These are phyloP conservation scores for Embiotoca jacksoni DNA, from an alignment of 2,113 vertebrate genomes.

Conservation along the genomic window DNA sequence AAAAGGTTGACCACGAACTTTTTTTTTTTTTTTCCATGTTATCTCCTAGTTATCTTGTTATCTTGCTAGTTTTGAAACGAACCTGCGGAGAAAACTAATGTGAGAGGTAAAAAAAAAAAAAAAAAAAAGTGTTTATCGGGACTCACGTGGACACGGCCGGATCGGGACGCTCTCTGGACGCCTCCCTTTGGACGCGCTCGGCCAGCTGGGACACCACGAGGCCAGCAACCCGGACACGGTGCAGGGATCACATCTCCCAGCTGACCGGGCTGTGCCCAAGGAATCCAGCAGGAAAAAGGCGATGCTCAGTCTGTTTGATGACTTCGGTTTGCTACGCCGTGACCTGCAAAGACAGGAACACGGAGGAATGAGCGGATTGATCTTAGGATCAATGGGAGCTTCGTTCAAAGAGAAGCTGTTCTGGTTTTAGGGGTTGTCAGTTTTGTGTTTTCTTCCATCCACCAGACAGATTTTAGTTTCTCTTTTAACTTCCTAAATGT, in stretches of 20 bases:
- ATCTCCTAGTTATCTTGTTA: no score
- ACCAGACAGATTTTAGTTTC: no score
- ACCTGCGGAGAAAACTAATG: no score
- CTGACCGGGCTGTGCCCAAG: conserved; percentile 26
- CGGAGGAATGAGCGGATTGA: not conserved
- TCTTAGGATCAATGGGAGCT: not conserved
- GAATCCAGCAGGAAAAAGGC: not conserved
- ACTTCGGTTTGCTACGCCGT: not conserved
- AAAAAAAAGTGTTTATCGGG: no score
- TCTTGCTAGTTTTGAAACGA: no score
- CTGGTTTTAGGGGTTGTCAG: not conserved
- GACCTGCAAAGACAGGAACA: not conserved
- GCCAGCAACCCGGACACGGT: conserved; percentile 38
- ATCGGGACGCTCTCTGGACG: not conserved
- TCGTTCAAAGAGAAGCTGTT: not conserved
- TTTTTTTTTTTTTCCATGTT: no score
- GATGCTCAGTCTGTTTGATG: not conserved
- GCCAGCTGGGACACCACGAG: conserved; percentile 10
- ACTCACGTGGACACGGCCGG: no score
- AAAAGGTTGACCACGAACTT: no score
- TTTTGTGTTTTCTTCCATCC: no score
- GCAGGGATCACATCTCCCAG: conserved; percentile 63
- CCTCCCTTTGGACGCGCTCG: not conserved
- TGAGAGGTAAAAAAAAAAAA: no score
- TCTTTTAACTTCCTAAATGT: no score